Evolutionary conservation across 2,797 vertebrate genomes (phyloP).

Genomic region (Coranthus polyacanthus): DNA sequence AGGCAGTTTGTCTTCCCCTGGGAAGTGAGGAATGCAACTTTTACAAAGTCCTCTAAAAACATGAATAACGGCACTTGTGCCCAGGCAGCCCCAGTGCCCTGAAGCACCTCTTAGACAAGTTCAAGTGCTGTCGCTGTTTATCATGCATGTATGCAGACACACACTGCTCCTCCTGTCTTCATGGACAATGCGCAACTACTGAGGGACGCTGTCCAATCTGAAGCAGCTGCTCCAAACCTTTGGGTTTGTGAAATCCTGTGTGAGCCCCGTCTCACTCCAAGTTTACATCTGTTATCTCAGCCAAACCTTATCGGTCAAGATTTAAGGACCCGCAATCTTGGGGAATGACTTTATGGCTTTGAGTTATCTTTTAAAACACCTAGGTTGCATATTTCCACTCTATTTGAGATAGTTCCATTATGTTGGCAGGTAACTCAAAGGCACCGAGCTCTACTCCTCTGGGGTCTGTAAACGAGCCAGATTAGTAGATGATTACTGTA

Average conservation of each 20-base stretch:
- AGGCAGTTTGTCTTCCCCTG: slow-evolving; percentile 63
- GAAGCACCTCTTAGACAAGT: slow-evolving; percentile 69
- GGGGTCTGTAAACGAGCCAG: slow-evolving; percentile 57
- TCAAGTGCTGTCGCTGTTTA: slow-evolving; percentile 67
- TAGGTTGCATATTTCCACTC: slow-evolving; percentile 71
- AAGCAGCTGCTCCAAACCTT: slow-evolving; percentile 57
- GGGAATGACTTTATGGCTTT: slow-evolving; percentile 76
- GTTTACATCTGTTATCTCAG: slow-evolving; percentile 67
- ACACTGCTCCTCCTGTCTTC: slow-evolving; percentile 43
- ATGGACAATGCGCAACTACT: slow-evolving; percentile 36
- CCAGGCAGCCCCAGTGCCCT: slow-evolving; percentile 45
- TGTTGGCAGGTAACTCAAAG: slow-evolving; percentile 69
- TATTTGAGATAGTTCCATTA: slow-evolving; percentile 64
- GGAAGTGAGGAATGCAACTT: slow-evolving; percentile 75
- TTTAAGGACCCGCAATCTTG: slow-evolving; percentile 72
- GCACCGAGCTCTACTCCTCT: slow-evolving; percentile 38
- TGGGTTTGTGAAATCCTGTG: slow-evolving; percentile 31
- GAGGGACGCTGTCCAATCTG: slow-evolving; percentile 48
- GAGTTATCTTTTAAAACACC: slow-evolving; percentile 80
- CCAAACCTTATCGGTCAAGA: slow-evolving; percentile 69
- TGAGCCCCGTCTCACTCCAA: slow-evolving; percentile 32
- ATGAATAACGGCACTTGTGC: slow-evolving; percentile 71
- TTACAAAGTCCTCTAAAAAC: slow-evolving; percentile 67
- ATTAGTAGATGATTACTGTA: slow-evolving; percentile 69
- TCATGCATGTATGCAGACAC: slow-evolving; percentile 44